These are phyloP conservation scores for Glomeris maerens DNA, from an alignment of 1,140 invertebrate genomes.

Conservation along the genomic window DNA sequence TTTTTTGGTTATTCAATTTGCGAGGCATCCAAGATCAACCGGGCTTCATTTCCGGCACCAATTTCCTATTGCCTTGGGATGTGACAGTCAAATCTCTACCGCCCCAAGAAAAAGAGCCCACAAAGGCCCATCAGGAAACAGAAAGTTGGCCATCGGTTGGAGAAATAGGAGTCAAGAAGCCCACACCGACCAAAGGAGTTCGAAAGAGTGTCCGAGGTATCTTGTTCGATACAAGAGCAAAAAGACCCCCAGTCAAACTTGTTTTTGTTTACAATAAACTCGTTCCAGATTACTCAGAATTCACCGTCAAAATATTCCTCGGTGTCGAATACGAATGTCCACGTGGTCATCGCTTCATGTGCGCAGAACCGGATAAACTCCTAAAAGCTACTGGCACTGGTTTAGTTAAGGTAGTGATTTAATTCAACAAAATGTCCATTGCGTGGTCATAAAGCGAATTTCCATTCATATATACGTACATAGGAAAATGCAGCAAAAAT, in stretches of 20 bases:
- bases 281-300: slow-evolving; percentile 34
- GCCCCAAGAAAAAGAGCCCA: too few relatives aligned
- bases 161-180: slow-evolving; percentile 29
- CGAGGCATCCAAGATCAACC: slow-evolving; percentile 41
- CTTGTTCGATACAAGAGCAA: background rate
- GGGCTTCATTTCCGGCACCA: slow-evolving; percentile 74
- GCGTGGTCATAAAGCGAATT: background rate
- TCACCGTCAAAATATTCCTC: slow-evolving; percentile 86
- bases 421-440: slow-evolving; percentile 8
- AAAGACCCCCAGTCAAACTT: background rate
- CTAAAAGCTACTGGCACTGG: slow-evolving; percentile 58
- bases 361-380: slow-evolving; percentile 71
- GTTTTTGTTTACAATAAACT: slow-evolving; percentile 16
- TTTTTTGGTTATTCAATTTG: slow-evolving; percentile 2
- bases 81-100: slow-evolving; percentile 53
- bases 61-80: slow-evolving; percentile 91
- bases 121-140: too few relatives aligned
- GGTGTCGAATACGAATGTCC: slow-evolving; percentile 96
- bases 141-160: slow-evolving; percentile 33
- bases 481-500: slow-evolving; percentile 67
- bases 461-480: slow-evolving; percentile 12
- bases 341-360: slow-evolving; percentile 87
- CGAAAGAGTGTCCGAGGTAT: slow-evolving; percentile 22
- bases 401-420: slow-evolving; percentile 44
- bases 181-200: slow-evolving; percentile 20